These are phyloP conservation scores for Morpho helenor DNA, from an alignment of 2,888 invertebrate genomes.

Conservation along the genomic window DNA sequence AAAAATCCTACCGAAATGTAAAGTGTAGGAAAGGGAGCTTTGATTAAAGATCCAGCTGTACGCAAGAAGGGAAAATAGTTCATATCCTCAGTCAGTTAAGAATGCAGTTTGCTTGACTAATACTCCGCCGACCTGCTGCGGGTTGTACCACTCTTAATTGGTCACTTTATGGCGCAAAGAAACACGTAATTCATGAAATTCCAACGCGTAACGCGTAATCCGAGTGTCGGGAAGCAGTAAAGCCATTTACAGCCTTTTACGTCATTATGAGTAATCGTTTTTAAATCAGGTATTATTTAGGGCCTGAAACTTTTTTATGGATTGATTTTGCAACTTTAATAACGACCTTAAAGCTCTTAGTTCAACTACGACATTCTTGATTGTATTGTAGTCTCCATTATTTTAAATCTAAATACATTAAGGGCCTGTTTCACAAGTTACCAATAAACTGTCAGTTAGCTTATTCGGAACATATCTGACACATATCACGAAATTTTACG, in stretches of 20 bases:
- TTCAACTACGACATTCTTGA: too few relatives aligned
- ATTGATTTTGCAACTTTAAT: constrained; percentile 6
- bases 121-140: constrained; percentile 20
- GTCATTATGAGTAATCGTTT: constrained; percentile 31
- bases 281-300: constrained; percentile 29
- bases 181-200: constrained; percentile 39
- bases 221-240: constrained; percentile 31
- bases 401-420: too few relatives aligned
- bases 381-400: too few relatives aligned
- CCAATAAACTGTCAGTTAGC: too few relatives aligned
- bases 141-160: constrained; percentile 40
- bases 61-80: constrained; percentile 9
- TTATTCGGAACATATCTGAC: too few relatives aligned
- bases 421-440: too few relatives aligned
- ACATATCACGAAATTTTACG: too few relatives aligned
- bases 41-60: constrained; percentile 5
- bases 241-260: constrained; percentile 30
- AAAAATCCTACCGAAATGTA: constrained; percentile 53
- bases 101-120: constrained; percentile 10
- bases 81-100: constrained; percentile 16
- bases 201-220: constrained; percentile 37
- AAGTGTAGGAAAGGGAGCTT: constrained; percentile 27
- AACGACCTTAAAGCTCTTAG: too few relatives aligned
- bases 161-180: constrained; percentile 40
- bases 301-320: constrained; percentile 14